phyloP scores from a whole-genome alignment of 2,113 vertebrate genomes.

The Microtus richardsoni region DNA sequence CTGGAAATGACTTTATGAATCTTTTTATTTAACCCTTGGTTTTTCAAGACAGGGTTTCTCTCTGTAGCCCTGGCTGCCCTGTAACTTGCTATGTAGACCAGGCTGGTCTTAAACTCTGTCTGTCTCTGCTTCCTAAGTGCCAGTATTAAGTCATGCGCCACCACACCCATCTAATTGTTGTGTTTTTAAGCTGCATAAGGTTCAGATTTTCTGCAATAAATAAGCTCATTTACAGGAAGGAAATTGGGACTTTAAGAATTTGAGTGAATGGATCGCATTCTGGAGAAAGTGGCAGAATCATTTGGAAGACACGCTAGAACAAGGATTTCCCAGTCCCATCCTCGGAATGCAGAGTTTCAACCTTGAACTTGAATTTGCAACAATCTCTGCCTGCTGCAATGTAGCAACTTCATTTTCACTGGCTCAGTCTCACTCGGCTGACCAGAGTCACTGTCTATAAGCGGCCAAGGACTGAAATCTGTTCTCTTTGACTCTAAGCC shows the following conservation, averaged over 20 bases:
- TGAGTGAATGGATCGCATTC: background rate
- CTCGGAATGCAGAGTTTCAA: background rate
- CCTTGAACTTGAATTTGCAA: background rate
- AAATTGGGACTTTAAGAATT: background rate
- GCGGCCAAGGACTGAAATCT: background rate
- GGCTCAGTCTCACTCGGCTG: background rate
- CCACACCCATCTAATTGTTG: background rate
- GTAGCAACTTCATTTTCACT: background rate
- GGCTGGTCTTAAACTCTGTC: background rate
- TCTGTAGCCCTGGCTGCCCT: background rate
- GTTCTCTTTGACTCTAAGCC: background rate
- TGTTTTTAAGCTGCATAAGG: background rate
- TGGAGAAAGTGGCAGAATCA: background rate
- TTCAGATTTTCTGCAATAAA: constrained; percentile 24
- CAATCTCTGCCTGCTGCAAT: no score
- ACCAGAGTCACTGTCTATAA: background rate
- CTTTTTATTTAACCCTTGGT: background rate
- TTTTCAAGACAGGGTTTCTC: background rate
- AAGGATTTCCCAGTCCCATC: background rate
- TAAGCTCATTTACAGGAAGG: background rate
- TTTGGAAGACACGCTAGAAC: background rate
- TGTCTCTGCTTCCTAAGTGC: background rate
- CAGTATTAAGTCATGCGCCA: background rate
- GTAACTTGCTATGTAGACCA: background rate
- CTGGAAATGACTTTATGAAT: background rate